A percentile compares a stretch with the other conserved stretches of the same genome.
These are phyloP conservation scores for Enoplosus armatus DNA, from an alignment of 2,797 vertebrate genomes.

Conservation along the genomic window DNA sequence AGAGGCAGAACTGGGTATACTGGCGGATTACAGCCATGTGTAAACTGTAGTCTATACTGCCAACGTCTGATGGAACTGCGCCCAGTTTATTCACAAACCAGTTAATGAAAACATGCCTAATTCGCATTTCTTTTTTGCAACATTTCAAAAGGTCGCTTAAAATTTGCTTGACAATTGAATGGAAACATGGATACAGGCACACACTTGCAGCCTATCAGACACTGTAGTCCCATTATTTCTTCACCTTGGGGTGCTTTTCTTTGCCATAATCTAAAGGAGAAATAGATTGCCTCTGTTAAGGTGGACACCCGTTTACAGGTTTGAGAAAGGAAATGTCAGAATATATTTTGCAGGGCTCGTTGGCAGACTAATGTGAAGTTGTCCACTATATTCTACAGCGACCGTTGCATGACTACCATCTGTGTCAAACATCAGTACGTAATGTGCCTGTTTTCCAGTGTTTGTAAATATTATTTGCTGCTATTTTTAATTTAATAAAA, in stretches of 20 bases:
- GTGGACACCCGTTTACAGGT: slow-evolving; percentile 1
- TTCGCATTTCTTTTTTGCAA: too few species aligned
- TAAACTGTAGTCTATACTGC: too few species aligned
- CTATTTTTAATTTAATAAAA: neutral
- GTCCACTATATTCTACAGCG: neutral
- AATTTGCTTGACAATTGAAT: too few species aligned
- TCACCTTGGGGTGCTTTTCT: slow-evolving; percentile 38
- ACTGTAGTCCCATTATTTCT: slow-evolving; percentile 16
- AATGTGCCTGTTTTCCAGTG: neutral
- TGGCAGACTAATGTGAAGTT: neutral
- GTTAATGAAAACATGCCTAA: too few species aligned
- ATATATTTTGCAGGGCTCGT: neutral
- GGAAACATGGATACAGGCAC: too few species aligned
- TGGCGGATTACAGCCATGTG: too few species aligned
- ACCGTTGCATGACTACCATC: neutral
- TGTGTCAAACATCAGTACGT: neutral
- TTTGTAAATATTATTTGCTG: neutral
- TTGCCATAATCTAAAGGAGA: slow-evolving; percentile 22
- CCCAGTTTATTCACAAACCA: too few species aligned
- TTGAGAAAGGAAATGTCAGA: slow-evolving; percentile 8
- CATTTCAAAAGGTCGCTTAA: too few species aligned
- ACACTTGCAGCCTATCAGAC: slow-evolving; percentile 14
- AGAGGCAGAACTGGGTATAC: slow-evolving; percentile 19
- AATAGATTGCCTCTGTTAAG: slow-evolving; percentile 13
- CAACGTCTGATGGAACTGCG: too few species aligned